Conservation (phyloP, 2,797 vertebrate species). For the Streptopelia turtur region DNA sequence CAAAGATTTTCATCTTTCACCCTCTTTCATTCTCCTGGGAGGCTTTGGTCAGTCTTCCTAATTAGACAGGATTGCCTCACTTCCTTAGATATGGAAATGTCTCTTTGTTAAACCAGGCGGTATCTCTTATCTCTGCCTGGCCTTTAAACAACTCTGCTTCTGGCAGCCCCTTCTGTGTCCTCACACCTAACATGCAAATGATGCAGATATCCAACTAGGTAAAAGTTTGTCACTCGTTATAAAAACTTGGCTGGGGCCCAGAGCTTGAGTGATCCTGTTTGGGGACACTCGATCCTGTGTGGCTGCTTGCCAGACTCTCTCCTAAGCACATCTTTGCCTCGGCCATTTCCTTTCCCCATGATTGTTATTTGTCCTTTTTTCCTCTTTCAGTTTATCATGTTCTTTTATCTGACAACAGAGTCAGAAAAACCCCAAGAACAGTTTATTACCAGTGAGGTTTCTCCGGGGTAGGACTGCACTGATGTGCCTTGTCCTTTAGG, state of each 20-base stretch:
- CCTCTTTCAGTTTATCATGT: neutral
- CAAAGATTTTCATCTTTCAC: constrained; percentile 9
- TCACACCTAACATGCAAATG: neutral
- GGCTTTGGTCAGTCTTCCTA: neutral
- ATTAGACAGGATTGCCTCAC: constrained; percentile 8
- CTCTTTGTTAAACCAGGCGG: neutral
- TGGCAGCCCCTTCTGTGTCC: neutral
- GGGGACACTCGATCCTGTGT: rapidly evolving
- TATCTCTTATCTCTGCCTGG: neutral
- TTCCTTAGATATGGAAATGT: constrained; percentile 39
- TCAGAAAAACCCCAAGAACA: rapidly evolving
- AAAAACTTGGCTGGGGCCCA: neutral
- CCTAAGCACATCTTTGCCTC: rapidly evolving
- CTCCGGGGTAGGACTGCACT: neutral
- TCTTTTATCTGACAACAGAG: neutral
- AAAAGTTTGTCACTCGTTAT: neutral
- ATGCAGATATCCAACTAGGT: neutral
- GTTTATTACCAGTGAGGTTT: neutral
- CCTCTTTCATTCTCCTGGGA: constrained; percentile 21
- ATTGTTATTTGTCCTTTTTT: neutral
- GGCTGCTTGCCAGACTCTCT: neutral
- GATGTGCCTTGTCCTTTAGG: neutral
- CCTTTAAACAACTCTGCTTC: neutral
- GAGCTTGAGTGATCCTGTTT: neutral
- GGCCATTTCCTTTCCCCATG: rapidly evolving